These are phyloP conservation scores for Ceriagrion tenellum DNA, from an alignment of 2,888 invertebrate genomes.

Conservation along the genomic window DNA sequence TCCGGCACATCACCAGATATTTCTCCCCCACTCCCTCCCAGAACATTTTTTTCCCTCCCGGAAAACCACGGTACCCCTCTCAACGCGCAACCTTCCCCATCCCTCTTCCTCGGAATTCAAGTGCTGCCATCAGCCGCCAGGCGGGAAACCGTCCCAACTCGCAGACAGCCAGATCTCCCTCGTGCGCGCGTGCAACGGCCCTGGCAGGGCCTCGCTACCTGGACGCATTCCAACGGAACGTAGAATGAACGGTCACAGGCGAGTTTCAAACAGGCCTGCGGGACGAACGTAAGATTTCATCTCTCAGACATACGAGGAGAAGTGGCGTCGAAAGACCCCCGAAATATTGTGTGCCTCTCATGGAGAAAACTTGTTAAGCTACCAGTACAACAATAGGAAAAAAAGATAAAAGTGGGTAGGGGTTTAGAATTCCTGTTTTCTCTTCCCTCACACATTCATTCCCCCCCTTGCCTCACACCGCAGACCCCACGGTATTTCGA, in stretches of 20 bases:
- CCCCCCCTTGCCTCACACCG: neutral
- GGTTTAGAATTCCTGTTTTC: neutral
- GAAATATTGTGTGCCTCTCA: neutral
- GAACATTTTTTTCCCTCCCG: neutral
- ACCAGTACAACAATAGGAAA: neutral
- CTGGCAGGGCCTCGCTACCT: constrained; percentile 1
- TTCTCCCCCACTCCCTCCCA: neutral
- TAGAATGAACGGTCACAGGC: constrained; percentile 3
- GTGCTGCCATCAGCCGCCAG: neutral
- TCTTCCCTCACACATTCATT: neutral
- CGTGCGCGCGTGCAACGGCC: neutral
- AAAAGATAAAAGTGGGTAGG: neutral
- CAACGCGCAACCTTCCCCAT: neutral
- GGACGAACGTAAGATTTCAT: neutral
- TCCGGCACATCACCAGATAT: neutral
- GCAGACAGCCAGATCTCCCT: neutral
- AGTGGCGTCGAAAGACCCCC: neutral
- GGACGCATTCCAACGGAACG: constrained; percentile 34
- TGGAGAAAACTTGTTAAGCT: neutral
- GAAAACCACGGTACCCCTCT: neutral
- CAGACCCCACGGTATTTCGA: constrained; percentile 1
- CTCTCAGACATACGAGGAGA: neutral
- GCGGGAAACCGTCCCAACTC: neutral
- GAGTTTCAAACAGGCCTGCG: neutral
- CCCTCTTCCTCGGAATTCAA: neutral